phyloP scores from a whole-genome alignment of 92 coral and sea anemone genomes.

The Phenganax subtilis region DNA sequence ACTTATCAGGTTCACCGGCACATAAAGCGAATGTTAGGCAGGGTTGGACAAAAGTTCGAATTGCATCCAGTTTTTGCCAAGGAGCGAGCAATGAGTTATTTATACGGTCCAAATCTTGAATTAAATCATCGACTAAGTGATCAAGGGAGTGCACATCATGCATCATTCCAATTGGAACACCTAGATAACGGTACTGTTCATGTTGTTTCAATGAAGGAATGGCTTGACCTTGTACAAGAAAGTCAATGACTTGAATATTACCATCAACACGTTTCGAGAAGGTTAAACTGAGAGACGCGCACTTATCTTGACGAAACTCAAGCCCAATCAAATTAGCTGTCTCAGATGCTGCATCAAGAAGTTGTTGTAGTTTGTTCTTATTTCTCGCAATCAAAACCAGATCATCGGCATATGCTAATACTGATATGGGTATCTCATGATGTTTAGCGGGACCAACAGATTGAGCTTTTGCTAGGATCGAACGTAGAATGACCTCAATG shows the following conservation, averaged over 20 bases:
- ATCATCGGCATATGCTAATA: conserved; percentile 42
- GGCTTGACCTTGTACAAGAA: conserved; percentile 15
- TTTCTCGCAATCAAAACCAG: conserved; percentile 11
- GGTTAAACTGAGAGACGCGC: conserved; percentile 23
- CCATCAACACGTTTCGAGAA: neutral
- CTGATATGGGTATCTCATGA: conserved; percentile 6
- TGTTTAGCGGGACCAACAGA: conserved; percentile 24
- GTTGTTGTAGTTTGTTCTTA: conserved; percentile 13
- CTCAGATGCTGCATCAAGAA: conserved; percentile 33
- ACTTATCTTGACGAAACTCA: conserved; percentile 26
- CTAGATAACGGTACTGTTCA: conserved; percentile 16
- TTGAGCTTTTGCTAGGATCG: neutral
- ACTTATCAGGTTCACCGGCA: neutral
- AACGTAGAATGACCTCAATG: neutral
- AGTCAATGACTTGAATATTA: conserved; percentile 1
- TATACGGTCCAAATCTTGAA: neutral
- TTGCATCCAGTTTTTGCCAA: conserved; percentile 13
- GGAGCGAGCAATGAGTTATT: neutral
- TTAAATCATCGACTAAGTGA: neutral
- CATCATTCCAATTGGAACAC: neutral
- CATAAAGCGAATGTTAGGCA: conserved; percentile 10
- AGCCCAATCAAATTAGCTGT: conserved; percentile 30
- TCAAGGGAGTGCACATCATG: neutral
- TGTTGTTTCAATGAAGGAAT: conserved; percentile 30
- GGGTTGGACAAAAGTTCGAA: conserved; percentile 7